Evolutionary conservation across 2,888 invertebrate species (phyloP).

Genomic region (Tetrapedia diversipes): DNA sequence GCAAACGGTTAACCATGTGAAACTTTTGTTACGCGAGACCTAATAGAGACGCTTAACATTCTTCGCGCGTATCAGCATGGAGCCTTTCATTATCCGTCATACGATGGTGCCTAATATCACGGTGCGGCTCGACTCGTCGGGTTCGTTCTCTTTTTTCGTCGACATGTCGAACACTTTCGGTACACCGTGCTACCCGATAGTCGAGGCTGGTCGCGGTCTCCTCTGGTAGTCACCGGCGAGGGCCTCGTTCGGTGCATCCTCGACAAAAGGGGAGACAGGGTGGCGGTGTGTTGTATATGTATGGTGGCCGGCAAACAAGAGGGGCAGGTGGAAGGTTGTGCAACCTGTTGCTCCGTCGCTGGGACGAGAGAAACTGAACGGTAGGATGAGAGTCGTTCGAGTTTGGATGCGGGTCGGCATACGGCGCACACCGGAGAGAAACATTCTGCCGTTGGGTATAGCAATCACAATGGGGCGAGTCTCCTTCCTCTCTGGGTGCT

Average conservation of each 20-base stretch:
- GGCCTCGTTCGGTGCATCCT: slow-evolving; percentile 35
- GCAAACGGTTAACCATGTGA: too few species aligned
- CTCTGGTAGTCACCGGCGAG: slow-evolving; percentile 38
- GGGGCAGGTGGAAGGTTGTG: slow-evolving; percentile 77
- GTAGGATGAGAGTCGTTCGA: slow-evolving; percentile 67
- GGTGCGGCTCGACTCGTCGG: not conserved
- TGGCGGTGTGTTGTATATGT: slow-evolving; percentile 54
- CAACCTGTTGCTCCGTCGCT: slow-evolving; percentile 77
- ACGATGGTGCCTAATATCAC: slow-evolving; percentile 52
- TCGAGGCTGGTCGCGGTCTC: not conserved
- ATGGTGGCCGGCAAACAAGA: slow-evolving; percentile 73
- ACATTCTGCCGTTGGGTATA: slow-evolving; percentile 70
- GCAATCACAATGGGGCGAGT: slow-evolving; percentile 75
- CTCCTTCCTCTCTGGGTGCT: slow-evolving; percentile 36
- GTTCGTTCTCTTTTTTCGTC: slow-evolving; percentile 5
- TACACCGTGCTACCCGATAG: slow-evolving; percentile 62
- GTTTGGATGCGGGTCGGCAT: slow-evolving; percentile 66
- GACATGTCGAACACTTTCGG: slow-evolving; percentile 66
- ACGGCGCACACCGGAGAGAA: slow-evolving; percentile 64
- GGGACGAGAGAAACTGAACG: slow-evolving; percentile 66
- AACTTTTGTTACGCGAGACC: not conserved
- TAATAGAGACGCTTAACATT: slow-evolving; percentile 48
- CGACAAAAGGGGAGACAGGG: slow-evolving; percentile 55
- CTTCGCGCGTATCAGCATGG: slow-evolving; percentile 24
- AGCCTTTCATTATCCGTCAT: slow-evolving; percentile 45